Base-by-base conservation (phyloP, 2,113 vertebrate genomes). In the Procapra przewalskii region DNA sequence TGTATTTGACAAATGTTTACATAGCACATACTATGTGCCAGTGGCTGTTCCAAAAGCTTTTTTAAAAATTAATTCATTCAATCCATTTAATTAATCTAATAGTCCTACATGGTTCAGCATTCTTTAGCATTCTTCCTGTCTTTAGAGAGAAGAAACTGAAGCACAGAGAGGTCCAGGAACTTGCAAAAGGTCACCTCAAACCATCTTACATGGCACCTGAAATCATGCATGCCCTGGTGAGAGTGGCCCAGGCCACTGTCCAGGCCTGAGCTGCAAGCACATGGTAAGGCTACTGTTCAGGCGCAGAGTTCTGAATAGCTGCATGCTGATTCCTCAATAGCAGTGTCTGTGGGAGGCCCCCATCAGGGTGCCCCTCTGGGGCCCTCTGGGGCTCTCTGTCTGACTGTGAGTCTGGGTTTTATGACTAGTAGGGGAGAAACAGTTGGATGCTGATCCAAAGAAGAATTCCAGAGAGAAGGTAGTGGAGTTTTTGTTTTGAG, bases 1-100 rank as follows among this genome's bases (percentile, higher is more conserved):
- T 88, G 91, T 96, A 91, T 96, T 94, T 95, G 60, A 87, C 79
- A 89, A 97, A 93, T 85, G 95, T 97, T 98, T 95, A 96, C 88
- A 93, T 54, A 88, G 54, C 59, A 88, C 40, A 1, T 88, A 75
- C 81, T 83, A 40, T 86, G 81, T 90, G 40, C 90, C 95, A 92
- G 89, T 95, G 27, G 27, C 64, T 92, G 64, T 71, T 92, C 67
- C 88, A 54, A 96, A 96, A 90, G 77, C 23, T 82, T 93, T 96
- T 60, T 33, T 12, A 50, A 87, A 93, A 88, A 67, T 25, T 50
- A 86, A 57, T 10, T 77, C 59, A 83, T 81, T 91, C 75, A 62
- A 50, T 88, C 57, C 27, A 75, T 92, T 92, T 83, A 81, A 75
- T 94, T 64, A 11, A 10, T 25, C 36, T 40, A 93, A 31, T 92